Conservation (phyloP, 2,888 invertebrate genomes). For the Ennomos quercinarius region DNA sequence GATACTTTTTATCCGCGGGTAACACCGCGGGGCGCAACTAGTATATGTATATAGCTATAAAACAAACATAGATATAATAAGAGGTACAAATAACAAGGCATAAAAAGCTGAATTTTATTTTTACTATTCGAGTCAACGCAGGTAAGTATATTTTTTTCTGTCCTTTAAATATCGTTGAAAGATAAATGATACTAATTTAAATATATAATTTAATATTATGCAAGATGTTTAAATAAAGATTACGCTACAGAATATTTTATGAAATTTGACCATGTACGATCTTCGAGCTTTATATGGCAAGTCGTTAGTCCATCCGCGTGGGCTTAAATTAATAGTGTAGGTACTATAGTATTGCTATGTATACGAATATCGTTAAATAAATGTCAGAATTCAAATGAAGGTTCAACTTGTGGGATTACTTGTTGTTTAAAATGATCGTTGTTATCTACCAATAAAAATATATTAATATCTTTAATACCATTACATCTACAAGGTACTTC, state of each 20-base stretch:
- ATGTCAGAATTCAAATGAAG: constrained; percentile 41
- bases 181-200: constrained; percentile 8
- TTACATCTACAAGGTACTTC: constrained; percentile 5
- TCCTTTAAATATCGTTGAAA: no score
- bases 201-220: constrained; percentile 19
- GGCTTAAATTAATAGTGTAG: constrained; percentile 42
- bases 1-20: no score
- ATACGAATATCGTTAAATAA: constrained; percentile 34
- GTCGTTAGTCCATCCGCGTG: constrained; percentile 40
- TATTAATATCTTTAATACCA: constrained; percentile 21
- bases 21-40: no score
- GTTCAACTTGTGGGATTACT: constrained; percentile 39
- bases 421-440: constrained; percentile 36
- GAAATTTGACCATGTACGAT: constrained; percentile 41
- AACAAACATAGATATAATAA: no score
- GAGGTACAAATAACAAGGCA: no score
- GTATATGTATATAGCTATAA: no score
- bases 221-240: constrained; percentile 32
- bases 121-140: no score
- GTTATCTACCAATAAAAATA: constrained; percentile 20
- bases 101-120: no score
- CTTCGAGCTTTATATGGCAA: constrained; percentile 38
- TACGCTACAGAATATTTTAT: constrained; percentile 35
- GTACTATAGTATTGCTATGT: constrained; percentile 25
- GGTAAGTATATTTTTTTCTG: no score